Base-by-base conservation (phyloP, 2,797 vertebrate species). In the Chelon labrosus region DNA sequence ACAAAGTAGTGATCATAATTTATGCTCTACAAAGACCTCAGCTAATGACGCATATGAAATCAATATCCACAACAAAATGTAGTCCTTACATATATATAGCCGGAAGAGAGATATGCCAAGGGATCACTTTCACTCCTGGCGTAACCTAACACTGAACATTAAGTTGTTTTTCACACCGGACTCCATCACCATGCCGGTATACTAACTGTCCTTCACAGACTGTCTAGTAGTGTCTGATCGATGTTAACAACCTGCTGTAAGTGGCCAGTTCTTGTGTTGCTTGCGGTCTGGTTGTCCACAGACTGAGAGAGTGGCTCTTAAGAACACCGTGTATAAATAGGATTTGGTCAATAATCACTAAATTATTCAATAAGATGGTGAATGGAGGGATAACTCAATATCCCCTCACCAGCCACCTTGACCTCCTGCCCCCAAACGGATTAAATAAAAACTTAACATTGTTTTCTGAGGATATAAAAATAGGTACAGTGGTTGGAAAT, bases 351-450 rank as follows among this genome's bases (percentile, higher is more conserved):
- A 93, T 93, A 93, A 78, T 74, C 91, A 85, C 90, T 94, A 85
- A 94, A 94, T 93, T 90, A 94, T 94, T 93, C 90, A 94, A 78
- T 77, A 81, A 77, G 77, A 80, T 75, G 73, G 73, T 86, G 71
- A 88, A 88, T 59, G 62, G 57, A 84, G 66, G 64, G 59, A 85
- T 88, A 89, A 93, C 66, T 83, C 83, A 79, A 92, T 89, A 88
- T 78, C 58, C 56, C 65, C 64, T 72, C 17, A 17, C 42, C 57
- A 60, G 63, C 65, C 44, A 74, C 73, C 46, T 70, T 82, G 51
- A 86, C 67, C 83, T 75, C 70, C 8, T 44, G 55, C 17, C 56
- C 47, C 81, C 53, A 39, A 60, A 65, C 53, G 37, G 64, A 78
- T 82, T 50, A 68, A 82, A 50, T 25, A 7, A 60, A 73, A 65